Evolutionary conservation across 2,888 invertebrate species (phyloP).

Genomic region (Nebria salina): DNA sequence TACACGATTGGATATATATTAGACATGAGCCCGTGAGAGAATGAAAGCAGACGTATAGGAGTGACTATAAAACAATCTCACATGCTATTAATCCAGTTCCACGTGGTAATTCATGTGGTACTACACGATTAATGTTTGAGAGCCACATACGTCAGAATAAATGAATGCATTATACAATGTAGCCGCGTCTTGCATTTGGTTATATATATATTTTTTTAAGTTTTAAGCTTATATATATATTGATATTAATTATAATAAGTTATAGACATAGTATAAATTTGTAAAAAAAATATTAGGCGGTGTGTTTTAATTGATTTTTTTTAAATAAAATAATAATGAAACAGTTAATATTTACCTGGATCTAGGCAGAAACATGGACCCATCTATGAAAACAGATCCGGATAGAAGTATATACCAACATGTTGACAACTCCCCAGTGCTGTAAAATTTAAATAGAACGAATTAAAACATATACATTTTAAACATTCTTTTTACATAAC

Average conservation of each 20-base stretch:
- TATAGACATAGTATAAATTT: neutral
- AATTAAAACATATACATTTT: neutral
- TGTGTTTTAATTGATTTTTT: conserved; percentile 15
- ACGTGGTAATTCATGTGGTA: neutral
- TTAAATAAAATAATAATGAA: neutral
- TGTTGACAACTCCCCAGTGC: conserved; percentile 81
- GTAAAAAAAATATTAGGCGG: conserved; percentile 11
- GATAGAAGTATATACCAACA: conserved; percentile 86
- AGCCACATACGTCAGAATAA: neutral
- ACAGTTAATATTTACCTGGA: conserved; percentile 69
- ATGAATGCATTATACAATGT: conserved; percentile 21
- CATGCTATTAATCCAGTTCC: neutral
- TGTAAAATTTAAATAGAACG: conserved; percentile 60
- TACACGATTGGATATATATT: conserved; percentile 9
- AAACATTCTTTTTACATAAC: neutral
- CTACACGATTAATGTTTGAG: conserved; percentile 22
- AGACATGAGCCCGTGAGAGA: conserved; percentile 30
- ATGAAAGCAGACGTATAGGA: conserved; percentile 39
- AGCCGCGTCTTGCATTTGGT: conserved; percentile 13
- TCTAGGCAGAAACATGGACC: conserved; percentile 84
- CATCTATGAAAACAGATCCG: conserved; percentile 87
- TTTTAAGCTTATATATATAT: neutral
- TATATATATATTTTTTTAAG: neutral
- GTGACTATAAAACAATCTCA: conserved; percentile 32
- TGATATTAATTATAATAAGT: no score